Base-by-base conservation (phyloP, 1,140 invertebrate genomes). In the Drosophila pseudoobscura region DNA sequence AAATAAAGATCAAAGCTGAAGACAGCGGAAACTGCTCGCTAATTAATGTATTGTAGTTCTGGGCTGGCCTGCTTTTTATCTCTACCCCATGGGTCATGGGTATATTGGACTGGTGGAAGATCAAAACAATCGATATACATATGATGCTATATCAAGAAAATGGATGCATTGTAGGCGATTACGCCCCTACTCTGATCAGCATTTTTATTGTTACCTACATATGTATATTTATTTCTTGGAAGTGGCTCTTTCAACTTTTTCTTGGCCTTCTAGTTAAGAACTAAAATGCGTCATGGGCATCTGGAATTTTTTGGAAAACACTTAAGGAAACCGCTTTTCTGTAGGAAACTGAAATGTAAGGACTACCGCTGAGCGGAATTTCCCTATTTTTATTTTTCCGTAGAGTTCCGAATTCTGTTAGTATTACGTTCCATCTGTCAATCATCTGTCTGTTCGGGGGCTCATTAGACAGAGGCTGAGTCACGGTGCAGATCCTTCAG, bases 201-300 rank as follows among this genome's bases (percentile, higher is more conserved):
- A 44, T 24, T 26, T 26, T 26, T 0, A 5, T 5, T 26, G 24
- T 26, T 26, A 26, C 4, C 4, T 26, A 26, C 24, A 5, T 26
- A 26, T 57, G 35, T 56, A 26, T 57, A 43, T 56, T 57, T 52
- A 7, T 26, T 41, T 71, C 46, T 80, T 44, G 29, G 11, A 79
- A 80, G 77, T 80, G 60, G 60, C 47, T 35, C 29, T 61, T 39
- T 22, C 29, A 26, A 29, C 11, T 46, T n/a, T 59, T 55, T 24
- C 63, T 55, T 49, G 35, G 47, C 31, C 46, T 46, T 71, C 57
- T 80, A 80, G 56, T 68, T 60, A 56, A 58, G 59, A 74, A 77
- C 45, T 68, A 49, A 59, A 68, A 65, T 75, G 54, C 69, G 78
- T 74, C 78, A 78, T 70, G 58, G 53, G 51, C 56, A 52, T 39